A percentile compares a stretch with the other conserved stretches of the same genome.
Evolutionary conservation across 2,113 vertebrate species (phyloP).

Genomic region (Suncus etruscus): DNA sequence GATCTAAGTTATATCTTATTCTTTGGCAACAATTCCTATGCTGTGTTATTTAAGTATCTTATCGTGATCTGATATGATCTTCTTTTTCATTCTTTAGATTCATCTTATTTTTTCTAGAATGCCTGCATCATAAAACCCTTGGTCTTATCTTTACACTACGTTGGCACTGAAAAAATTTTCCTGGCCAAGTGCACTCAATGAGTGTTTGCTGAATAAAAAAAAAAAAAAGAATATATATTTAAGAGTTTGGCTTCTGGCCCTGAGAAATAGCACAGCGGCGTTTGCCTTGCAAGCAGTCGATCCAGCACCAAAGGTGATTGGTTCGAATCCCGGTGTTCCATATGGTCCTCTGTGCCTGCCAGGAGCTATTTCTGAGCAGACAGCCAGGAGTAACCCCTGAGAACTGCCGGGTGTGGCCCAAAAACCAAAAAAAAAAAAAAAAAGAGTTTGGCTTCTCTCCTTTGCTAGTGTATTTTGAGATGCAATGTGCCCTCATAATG

Average conservation of each 20-base stretch:
- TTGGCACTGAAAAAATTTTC: neutral
- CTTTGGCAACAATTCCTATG: neutral
- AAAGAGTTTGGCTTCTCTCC: conserved; percentile 31
- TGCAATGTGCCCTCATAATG: conserved; percentile 18
- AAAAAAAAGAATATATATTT: conserved; percentile 4
- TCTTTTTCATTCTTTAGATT: conserved; percentile 27
- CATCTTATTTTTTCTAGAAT: conserved; percentile 38
- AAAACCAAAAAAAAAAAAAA: neutral
- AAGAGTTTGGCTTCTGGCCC: conserved; percentile 21
- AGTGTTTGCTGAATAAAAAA: conserved; percentile 10
- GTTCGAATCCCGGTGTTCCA: too few species aligned
- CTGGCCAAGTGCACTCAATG: neutral
- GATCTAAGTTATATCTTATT: conserved; percentile 35
- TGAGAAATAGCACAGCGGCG: too few species aligned
- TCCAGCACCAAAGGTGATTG: too few species aligned
- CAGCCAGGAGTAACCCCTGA: too few species aligned
- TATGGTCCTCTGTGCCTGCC: too few species aligned
- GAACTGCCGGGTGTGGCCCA: too few species aligned
- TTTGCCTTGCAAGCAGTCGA: too few species aligned
- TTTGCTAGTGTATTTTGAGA: conserved; percentile 43
- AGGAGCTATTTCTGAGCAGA: too few species aligned
- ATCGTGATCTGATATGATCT: conserved; percentile 2
- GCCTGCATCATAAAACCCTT: neutral
- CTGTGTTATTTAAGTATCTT: conserved; percentile 35
- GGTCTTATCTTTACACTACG: neutral